A percentile compares a stretch with the other conserved stretches of the same genome.
Conservation (phyloP, 1,140 invertebrate genomes). For the Dufourea novaeangliae region DNA sequence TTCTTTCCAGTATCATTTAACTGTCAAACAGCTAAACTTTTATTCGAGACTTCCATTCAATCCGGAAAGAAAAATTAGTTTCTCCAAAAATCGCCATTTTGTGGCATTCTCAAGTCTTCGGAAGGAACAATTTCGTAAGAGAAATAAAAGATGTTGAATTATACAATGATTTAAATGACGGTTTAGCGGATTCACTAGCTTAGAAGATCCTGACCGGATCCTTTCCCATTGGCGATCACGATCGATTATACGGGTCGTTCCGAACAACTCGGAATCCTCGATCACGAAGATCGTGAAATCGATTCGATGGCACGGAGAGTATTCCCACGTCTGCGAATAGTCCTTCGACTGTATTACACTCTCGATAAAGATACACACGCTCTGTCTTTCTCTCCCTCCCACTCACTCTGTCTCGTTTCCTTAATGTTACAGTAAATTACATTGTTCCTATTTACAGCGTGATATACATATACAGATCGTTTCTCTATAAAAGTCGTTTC, state of each 20-base stretch:
- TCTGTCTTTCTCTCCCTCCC: background rate
- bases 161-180: background rate
- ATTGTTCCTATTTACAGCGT: constrained; percentile 58
- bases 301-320: constrained; percentile 48
- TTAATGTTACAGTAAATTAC: constrained; percentile 60
- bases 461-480: constrained; percentile 62
- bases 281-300: constrained; percentile 46
- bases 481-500: constrained; percentile 63
- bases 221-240: constrained; percentile 6
- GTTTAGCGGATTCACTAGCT: background rate
- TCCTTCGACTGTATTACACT: constrained; percentile 54
- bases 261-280: constrained; percentile 23
- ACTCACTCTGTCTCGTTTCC: constrained; percentile 20
- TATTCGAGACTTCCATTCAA: too few relatives aligned
- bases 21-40: too few relatives aligned
- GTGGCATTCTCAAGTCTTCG: too few relatives aligned
- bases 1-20: too few relatives aligned
- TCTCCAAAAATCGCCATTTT: too few relatives aligned
- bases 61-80: too few relatives aligned
- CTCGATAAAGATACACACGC: constrained; percentile 18
- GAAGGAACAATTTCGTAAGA: too few relatives aligned
- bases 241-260: constrained; percentile 26
- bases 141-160: background rate
- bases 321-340: constrained; percentile 32
- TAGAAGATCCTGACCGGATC: constrained; percentile 1